phyloP scores from a whole-genome alignment of 2,888 invertebrate genomes.

The Nineta flava region DNA sequence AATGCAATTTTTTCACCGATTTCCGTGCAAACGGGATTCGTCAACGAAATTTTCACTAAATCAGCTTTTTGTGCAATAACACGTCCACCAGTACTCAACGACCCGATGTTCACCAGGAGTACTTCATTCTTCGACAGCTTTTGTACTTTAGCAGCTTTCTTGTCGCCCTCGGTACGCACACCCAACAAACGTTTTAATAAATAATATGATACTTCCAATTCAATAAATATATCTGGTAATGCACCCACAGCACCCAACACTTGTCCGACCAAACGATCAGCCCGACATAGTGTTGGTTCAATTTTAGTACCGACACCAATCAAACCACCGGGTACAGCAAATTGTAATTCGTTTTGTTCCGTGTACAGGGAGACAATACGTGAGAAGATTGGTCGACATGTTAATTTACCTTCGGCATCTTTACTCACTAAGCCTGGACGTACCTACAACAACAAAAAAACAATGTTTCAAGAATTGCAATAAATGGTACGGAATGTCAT shows the following conservation, averaged over 20 bases:
- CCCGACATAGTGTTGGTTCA: slow-evolving; percentile 95
- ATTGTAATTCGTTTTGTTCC: slow-evolving; percentile 96
- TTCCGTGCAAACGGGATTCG: slow-evolving; percentile 97
- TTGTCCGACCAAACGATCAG: slow-evolving; percentile 96
- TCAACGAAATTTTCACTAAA: slow-evolving; percentile 92
- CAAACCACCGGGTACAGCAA: slow-evolving; percentile 97
- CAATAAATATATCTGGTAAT: slow-evolving; percentile 92
- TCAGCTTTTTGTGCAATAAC: slow-evolving; percentile 91
- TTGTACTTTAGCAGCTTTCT: slow-evolving; percentile 95
- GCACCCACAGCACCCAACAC: slow-evolving; percentile 84
- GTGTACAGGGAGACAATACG: slow-evolving; percentile 93
- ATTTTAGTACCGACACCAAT: slow-evolving; percentile 99
- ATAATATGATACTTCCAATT: slow-evolving; percentile 93
- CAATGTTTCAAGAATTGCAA: too few relatives aligned
- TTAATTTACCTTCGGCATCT: slow-evolving; percentile 86
- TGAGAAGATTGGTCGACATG: slow-evolving; percentile 93
- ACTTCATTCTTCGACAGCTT: slow-evolving; percentile 83
- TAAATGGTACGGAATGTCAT: too few relatives aligned
- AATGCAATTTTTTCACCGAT: slow-evolving; percentile 98
- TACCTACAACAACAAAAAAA: slow-evolving; percentile 27
- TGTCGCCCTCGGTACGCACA: slow-evolving; percentile 96
- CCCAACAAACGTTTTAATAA: slow-evolving; percentile 88
- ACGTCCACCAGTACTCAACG: slow-evolving; percentile 92
- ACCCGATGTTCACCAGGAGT: slow-evolving; percentile 95
- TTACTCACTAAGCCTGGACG: slow-evolving; percentile 96